Percentiles rank a stretch among this genome's conserved stretches.
Conservation (phyloP, 2,797 vertebrate genomes). For the Leucoraja ocellata region DNA sequence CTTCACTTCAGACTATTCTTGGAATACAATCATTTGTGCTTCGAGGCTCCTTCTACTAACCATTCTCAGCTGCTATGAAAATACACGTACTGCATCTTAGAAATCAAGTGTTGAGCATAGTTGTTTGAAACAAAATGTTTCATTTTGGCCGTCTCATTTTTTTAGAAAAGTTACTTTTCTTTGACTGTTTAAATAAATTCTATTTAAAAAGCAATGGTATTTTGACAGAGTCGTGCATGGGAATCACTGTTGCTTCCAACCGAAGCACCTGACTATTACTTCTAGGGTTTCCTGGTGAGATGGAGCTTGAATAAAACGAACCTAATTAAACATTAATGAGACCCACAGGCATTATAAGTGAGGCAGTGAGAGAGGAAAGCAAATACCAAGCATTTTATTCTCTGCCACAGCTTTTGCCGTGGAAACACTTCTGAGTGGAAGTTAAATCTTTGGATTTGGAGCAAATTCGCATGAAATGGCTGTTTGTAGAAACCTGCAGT, state of each 20-base stretch:
- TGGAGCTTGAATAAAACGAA: neutral
- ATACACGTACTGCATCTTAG: neutral
- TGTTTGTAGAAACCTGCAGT: neutral
- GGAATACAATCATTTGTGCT: neutral
- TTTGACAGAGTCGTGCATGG: neutral
- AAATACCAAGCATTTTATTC: neutral
- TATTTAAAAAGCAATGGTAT: neutral
- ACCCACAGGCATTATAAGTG: neutral
- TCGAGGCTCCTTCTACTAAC: neutral
- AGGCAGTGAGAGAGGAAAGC: neutral
- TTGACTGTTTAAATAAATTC: neutral
- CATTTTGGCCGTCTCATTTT: neutral
- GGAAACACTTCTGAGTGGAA: neutral
- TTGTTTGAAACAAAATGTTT: neutral
- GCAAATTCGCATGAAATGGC: neutral
- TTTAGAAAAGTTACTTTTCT: neutral
- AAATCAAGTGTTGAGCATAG: neutral
- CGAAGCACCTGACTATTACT: neutral
- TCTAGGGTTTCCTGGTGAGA: neutral
- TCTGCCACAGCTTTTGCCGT: neutral
- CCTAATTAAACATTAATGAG: slow-evolving; percentile 20
- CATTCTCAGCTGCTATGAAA: neutral
- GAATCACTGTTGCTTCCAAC: neutral
- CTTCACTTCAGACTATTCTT: neutral
- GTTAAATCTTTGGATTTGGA: neutral